A percentile compares a stretch with the other conserved stretches of the same genome.
These are phyloP conservation scores for Solea solea DNA, from an alignment of 2,113 vertebrate genomes.

Conservation along the genomic window DNA sequence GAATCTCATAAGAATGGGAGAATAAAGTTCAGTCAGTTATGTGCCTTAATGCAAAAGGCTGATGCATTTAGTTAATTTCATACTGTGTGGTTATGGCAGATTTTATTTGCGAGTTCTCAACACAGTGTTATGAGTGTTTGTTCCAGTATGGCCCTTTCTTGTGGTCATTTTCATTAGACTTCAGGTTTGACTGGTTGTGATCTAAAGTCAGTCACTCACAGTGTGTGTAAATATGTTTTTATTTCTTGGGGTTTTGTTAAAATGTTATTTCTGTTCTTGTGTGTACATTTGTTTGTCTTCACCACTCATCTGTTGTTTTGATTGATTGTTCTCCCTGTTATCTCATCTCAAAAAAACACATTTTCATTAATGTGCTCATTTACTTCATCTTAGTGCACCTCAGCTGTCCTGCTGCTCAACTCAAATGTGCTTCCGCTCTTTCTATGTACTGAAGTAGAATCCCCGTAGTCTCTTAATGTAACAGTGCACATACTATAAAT, in stretches of 20 bases:
- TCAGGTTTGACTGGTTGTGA: conserved; percentile 14
- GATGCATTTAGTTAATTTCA: conserved; percentile 37
- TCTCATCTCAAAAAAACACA: conserved; percentile 18
- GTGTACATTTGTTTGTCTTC: conserved; percentile 57
- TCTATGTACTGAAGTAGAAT: too few relatives aligned
- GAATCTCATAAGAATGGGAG: conserved; percentile 51
- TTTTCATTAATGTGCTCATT: too few relatives aligned
- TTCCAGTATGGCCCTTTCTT: conserved; percentile 14
- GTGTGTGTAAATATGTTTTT: conserved; percentile 11
- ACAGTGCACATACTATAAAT: too few relatives aligned
- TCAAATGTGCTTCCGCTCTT: too few relatives aligned
- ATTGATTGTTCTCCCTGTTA: conserved; percentile 54
- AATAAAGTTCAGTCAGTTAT: conserved; percentile 38
- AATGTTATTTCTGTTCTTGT: conserved; percentile 53
- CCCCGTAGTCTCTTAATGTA: too few relatives aligned
- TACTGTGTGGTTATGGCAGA: conserved; percentile 40
- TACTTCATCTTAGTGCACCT: too few relatives aligned
- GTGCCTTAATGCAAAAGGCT: conserved; percentile 34
- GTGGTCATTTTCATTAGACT: conserved; percentile 38
- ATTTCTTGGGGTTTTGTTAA: conserved; percentile 31
- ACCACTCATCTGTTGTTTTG: conserved; percentile 65
- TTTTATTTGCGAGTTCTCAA: conserved; percentile 34
- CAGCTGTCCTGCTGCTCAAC: too few relatives aligned
- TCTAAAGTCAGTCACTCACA: conserved; percentile 33
- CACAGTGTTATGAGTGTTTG: not conserved